Conservation (phyloP, 2,888 invertebrate genomes). For the Branchipolynoe longqiensis region DNA sequence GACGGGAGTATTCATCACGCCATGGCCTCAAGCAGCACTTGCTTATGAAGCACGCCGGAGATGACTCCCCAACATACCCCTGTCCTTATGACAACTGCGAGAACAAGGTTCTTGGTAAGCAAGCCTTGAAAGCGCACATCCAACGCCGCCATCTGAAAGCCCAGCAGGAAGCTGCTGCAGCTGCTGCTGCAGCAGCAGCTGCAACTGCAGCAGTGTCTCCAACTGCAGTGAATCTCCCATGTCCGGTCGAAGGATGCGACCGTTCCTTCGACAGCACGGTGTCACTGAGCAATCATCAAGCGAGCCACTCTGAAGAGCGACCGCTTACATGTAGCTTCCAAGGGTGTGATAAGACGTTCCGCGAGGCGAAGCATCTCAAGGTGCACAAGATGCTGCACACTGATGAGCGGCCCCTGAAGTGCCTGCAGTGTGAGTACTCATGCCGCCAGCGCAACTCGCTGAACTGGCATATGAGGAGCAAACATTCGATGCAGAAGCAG, state of each 20-base stretch:
- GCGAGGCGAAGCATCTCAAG: constrained; percentile 69
- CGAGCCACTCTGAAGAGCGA: constrained; percentile 47
- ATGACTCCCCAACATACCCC: constrained; percentile 57
- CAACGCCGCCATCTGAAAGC: constrained; percentile 59
- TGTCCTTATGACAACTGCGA: constrained; percentile 63
- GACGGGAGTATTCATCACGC: constrained; percentile 61
- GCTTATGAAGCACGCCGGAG: constrained; percentile 63
- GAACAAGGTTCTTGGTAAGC: constrained; percentile 53
- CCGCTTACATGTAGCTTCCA: constrained; percentile 65
- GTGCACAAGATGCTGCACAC: constrained; percentile 70
- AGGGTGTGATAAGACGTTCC: constrained; percentile 68
- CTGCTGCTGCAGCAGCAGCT: neutral
- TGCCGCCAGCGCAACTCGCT: constrained; percentile 70
- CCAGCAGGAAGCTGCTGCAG: constrained; percentile 4
- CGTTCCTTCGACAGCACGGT: constrained; percentile 49
- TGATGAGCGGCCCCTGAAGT: constrained; percentile 68
- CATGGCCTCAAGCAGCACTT: constrained; percentile 64
- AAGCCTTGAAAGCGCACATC: constrained; percentile 63
- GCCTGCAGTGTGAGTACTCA: constrained; percentile 67
- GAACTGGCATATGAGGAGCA: constrained; percentile 73
- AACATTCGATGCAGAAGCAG: constrained; percentile 67
- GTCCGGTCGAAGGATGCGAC: constrained; percentile 51
- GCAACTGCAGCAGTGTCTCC: neutral
- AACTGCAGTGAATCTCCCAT: neutral
- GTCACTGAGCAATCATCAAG: constrained; percentile 46